Conservation (phyloP, 2,888 invertebrate species). For the Choreutis nemorana region DNA sequence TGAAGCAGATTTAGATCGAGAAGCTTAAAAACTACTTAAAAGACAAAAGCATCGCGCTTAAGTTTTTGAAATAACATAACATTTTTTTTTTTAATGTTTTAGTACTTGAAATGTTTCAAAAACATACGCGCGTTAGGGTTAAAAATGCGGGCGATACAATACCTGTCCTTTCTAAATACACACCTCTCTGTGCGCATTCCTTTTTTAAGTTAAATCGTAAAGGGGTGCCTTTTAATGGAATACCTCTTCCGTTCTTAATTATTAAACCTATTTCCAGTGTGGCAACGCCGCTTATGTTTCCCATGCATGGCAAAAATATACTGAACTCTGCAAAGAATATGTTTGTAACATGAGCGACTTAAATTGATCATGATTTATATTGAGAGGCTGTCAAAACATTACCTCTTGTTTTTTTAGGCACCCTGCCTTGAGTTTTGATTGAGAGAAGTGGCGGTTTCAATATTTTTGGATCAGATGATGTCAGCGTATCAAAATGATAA, state of each 20-base stretch:
- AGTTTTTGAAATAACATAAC: slow-evolving; percentile 26
- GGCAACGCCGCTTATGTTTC: slow-evolving; percentile 87
- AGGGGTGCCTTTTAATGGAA: slow-evolving; percentile 86
- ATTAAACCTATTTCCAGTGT: slow-evolving; percentile 87
- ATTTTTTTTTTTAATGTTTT: too few species aligned
- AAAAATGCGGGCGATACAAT: slow-evolving; percentile 69
- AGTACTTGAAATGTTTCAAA: slow-evolving; percentile 18
- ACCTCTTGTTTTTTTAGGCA: slow-evolving; percentile 88
- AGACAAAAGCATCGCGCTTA: slow-evolving; percentile 36
- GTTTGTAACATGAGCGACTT: slow-evolving; percentile 1
- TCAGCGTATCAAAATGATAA: slow-evolving; percentile 87
- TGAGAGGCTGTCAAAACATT: slow-evolving; percentile 23
- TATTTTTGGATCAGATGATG: slow-evolving; percentile 84
- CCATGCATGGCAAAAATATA: slow-evolving; percentile 85
- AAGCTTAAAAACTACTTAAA: slow-evolving; percentile 14
- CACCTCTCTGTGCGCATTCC: slow-evolving; percentile 94
- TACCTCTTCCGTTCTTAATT: slow-evolving; percentile 81
- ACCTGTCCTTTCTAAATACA: slow-evolving; percentile 72
- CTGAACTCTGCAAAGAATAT: slow-evolving; percentile 77
- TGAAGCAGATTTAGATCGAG: too few species aligned
- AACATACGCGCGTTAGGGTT: slow-evolving; percentile 53
- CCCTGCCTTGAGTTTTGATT: slow-evolving; percentile 84
- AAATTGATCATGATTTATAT: neutral
- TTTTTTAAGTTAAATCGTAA: slow-evolving; percentile 86
- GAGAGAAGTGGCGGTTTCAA: slow-evolving; percentile 88